Percentiles rank a stretch among this genome's conserved stretches.
phyloP scores from a whole-genome alignment of 1,140 invertebrate genomes.

The Drosophila nannoptera region DNA sequence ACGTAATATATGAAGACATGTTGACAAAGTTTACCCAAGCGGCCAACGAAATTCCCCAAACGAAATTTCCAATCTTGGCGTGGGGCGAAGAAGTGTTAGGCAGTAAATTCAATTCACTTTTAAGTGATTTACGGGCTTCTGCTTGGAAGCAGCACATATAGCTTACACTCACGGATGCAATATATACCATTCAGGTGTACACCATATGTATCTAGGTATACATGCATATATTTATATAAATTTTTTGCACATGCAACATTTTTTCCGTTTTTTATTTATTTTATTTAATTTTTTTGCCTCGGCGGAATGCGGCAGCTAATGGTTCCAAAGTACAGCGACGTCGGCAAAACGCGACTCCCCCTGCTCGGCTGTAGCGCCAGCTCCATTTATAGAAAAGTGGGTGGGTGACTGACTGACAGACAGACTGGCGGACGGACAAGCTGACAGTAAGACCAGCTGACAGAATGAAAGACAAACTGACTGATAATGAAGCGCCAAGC shows the following conservation, averaged over 20 bases:
- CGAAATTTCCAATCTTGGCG: slow-evolving; percentile 32
- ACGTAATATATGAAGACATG: slow-evolving; percentile 28
- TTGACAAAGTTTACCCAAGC: slow-evolving; percentile 36
- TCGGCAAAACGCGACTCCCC: slow-evolving; percentile 39
- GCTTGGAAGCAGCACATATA: too few species aligned
- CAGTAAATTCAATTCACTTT: too few species aligned
- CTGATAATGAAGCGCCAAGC: slow-evolving; percentile 12
- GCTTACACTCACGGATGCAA: too few species aligned
- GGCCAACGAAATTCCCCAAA: slow-evolving; percentile 36
- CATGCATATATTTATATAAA: too few species aligned
- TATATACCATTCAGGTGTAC: too few species aligned
- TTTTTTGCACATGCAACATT: background rate
- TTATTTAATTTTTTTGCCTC: slow-evolving; percentile 11
- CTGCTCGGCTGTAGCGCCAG: slow-evolving; percentile 13
- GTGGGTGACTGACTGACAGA: slow-evolving; percentile 39
- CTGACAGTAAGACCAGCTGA: too few species aligned
- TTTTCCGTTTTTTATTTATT: slow-evolving; percentile 1
- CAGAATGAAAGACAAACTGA: slow-evolving; percentile 1
- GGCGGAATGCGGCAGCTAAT: slow-evolving; percentile 41
- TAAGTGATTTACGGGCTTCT: too few species aligned
- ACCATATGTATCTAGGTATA: too few species aligned
- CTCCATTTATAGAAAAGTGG: slow-evolving; percentile 42
- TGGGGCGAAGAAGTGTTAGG: too few species aligned
- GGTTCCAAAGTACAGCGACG: slow-evolving; percentile 59
- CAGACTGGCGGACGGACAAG: too few species aligned